phyloP scores from a whole-genome alignment of 2,888 invertebrate genomes.

The Noctua comes region DNA sequence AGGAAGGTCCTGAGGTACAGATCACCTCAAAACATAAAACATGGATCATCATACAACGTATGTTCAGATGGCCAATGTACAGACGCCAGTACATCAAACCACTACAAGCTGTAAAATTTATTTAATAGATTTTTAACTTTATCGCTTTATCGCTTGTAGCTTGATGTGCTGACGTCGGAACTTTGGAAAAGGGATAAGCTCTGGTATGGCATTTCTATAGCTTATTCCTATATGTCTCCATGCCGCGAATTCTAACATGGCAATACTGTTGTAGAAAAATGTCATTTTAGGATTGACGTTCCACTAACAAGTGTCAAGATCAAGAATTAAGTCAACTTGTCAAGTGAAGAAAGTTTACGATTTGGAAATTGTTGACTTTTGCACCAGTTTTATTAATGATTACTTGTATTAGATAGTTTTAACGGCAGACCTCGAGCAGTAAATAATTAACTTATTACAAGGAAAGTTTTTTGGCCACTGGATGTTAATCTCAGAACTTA shows the following conservation, averaged over 20 bases:
- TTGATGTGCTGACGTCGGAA: neutral
- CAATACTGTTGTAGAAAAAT: neutral
- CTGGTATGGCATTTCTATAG: neutral
- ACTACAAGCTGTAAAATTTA: no score
- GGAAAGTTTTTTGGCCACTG: conserved; percentile 6
- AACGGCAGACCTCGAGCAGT: neutral
- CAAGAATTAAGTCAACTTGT: conserved; percentile 5
- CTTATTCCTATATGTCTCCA: neutral
- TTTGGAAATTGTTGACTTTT: conserved; percentile 58
- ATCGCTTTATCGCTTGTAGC: no score
- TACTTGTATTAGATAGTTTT: conserved; percentile 20
- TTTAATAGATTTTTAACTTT: no score
- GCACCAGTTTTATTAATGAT: conserved; percentile 13
- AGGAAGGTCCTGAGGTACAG: no score
- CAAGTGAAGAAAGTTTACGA: conserved; percentile 60
- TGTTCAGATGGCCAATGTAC: no score
- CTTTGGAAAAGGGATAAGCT: neutral
- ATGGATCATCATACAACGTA: no score
- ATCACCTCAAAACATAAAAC: no score
- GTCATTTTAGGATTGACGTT: neutral
- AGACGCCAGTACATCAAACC: no score
- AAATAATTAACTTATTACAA: neutral
- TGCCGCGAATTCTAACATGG: neutral
- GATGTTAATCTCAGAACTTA: conserved; percentile 21
- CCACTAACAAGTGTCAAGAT: conserved; percentile 10